Base-by-base conservation (phyloP, 2,797 vertebrate species). In the Clarias platycephalus region DNA sequence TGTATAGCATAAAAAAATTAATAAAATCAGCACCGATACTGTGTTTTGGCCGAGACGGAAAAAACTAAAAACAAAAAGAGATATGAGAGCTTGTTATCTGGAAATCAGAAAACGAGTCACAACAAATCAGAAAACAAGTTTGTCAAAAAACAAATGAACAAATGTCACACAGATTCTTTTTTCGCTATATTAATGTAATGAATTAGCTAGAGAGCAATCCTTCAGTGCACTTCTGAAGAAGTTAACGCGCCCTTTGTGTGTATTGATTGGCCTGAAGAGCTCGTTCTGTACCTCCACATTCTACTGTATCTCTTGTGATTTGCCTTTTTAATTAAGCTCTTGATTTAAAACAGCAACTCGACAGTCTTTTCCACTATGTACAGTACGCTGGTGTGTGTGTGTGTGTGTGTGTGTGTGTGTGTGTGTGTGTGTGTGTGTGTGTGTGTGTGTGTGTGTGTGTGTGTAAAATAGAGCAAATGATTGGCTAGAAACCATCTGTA, bases 311-410 rank as follows among this genome's bases (percentile, higher is more conserved):
- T 85, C 71, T 28, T 82, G 85, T 86, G 88, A 87, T 86, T 88
- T 89, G 84, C 85, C 83, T 78, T 87, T 91, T 90, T 90, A 91
- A 90, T 90, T 90, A 91, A 91, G 89, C 82, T 84, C 85, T 85
- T 88, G 86, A 87, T 88, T 88, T 91, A 88, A 91, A 81, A 79
- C 84, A 74, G 88, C 76, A 84, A 85, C 83, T 86, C 84, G 64
- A 76, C 77, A 85, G 63, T 77, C 79, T 78, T 83, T 80, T 84
- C 81, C 40, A 83, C 80, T 77, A 62, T 34, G 75, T 77, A 74
- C 58, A 76, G 24, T 83, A 64, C 1, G 5, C 37, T 37, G 37
- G 2, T 58, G 5, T 58, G 28, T 74, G 44, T n/a, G 12, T 53
- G 71, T 80, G 49, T 86, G 77, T 76, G 55, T 83, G 28, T 87